Conservation (phyloP, 1,140 invertebrate species). For the Popillia japonica region DNA sequence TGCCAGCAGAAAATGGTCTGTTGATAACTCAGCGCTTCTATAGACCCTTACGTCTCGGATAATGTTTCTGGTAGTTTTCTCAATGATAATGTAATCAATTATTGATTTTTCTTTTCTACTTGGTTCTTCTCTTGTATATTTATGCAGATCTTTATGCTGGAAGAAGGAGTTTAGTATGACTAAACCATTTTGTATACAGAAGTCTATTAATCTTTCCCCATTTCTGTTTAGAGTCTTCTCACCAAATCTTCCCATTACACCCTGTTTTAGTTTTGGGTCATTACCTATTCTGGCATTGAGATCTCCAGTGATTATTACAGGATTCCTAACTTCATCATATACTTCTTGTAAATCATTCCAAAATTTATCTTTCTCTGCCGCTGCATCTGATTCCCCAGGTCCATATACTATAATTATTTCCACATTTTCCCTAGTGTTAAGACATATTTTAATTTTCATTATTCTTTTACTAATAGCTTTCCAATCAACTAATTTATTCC, state of each 20-base stretch:
- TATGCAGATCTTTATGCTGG: constrained; percentile 13
- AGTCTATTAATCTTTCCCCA: not conserved
- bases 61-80: constrained; percentile 9
- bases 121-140: not conserved
- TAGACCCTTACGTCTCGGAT: not conserved
- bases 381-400: not conserved
- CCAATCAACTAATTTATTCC: not conserved
- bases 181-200: constrained; percentile 17
- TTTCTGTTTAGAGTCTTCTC: constrained; percentile 12
- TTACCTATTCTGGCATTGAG: constrained; percentile 2
- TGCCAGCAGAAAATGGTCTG: constrained; percentile 14
- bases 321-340: not conserved
- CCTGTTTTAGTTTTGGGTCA: not conserved
- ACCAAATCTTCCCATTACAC: not conserved
- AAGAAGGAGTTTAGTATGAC: constrained; percentile 12
- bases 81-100: not conserved
- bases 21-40: not conserved
- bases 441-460: not conserved
- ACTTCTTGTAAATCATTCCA: not conserved
- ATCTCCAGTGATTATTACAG: not conserved
- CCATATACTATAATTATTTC: not conserved
- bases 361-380: not conserved
- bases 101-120: constrained; percentile 17
- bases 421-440: not conserved
- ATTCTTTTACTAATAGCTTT: not conserved